Evolutionary conservation across 2,113 vertebrate species (phyloP), one percentile per base, ranked within the genome.

Genomic region (Phycodurus eques): DNA sequence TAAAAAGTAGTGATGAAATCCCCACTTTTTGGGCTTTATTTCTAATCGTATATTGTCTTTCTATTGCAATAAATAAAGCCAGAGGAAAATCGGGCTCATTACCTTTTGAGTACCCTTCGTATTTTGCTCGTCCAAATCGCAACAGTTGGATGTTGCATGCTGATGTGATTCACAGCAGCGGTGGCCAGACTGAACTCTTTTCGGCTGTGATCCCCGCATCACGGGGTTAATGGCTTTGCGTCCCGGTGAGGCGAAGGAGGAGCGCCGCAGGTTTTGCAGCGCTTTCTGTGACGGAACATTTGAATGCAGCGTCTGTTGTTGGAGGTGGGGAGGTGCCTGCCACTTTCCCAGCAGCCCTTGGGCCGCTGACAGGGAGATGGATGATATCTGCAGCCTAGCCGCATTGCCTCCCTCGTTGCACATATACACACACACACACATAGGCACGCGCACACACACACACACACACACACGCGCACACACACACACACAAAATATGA

Each of bases 311-410:
- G 93, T 93, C 93, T 90, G 92, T 94, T 93, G 89, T 93, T 88
- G 91, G 91, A 88, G 89, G 85, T 84, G 88, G 86, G 89, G 90
- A 93, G 90, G 88, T 92, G 94, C 94, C 94, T 96, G 94, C 93
- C 91, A 94, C 93, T 92, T 92, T 86, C 94, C 94, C 94, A 96
- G 93, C 94, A 95, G 95, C 90, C 91, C 91, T 87, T 88, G 91
- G 92, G 94, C 91, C 78, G 88, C 92, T 96, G 95, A 96, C 95
- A 96, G 93, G 85, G 94, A 97, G 96, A 98, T 96, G 94, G 95
- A 98, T 97, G 94, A 92, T 94, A 95, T 93, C 94, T 92, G 94
- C 94, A 96, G 93, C 90, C 91, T 92, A 88, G 90, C 83, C 57
- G 87, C 89, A 83, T 33, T 69, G 68, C 68, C 51, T 56, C 65